phyloP scores from a whole-genome alignment of 2,113 vertebrate species.

The Nymphicus hollandicus region DNA sequence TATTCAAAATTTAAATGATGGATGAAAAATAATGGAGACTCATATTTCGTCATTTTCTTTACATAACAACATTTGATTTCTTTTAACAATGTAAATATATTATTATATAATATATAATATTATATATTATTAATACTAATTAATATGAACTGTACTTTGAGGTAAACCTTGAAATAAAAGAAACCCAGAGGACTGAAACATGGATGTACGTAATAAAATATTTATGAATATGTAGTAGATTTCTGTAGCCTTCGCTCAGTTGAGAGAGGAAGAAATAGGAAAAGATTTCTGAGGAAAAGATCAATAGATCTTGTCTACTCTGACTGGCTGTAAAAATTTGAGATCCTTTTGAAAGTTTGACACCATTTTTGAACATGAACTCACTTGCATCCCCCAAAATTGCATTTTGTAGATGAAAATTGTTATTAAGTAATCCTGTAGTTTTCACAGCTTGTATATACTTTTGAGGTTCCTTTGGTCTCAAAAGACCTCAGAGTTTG shows the following conservation, averaged over 20 bases:
- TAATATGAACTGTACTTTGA: background rate
- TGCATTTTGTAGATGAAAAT: background rate
- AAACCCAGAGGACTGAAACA: background rate
- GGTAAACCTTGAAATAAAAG: background rate
- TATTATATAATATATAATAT: no score
- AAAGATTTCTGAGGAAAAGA: background rate
- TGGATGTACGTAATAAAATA: background rate
- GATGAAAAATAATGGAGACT: background rate
- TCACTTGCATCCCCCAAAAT: background rate
- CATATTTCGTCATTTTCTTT: background rate
- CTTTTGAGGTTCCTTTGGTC: background rate
- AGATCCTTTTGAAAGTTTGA: background rate
- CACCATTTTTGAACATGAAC: background rate
- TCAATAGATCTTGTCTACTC: background rate
- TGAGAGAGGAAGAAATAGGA: background rate
- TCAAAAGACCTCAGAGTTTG: background rate
- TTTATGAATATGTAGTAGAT: background rate
- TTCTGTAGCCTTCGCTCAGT: background rate
- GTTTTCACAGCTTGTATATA: background rate
- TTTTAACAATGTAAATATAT: background rate
- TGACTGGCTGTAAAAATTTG: background rate
- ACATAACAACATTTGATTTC: background rate
- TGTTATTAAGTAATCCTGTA: background rate
- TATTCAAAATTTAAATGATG: background rate
- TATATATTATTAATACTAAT: background rate